These are phyloP conservation scores for Scolanthus callimorphus DNA, from an alignment of 92 coral and sea anemone genomes.

Conservation along the genomic window DNA sequence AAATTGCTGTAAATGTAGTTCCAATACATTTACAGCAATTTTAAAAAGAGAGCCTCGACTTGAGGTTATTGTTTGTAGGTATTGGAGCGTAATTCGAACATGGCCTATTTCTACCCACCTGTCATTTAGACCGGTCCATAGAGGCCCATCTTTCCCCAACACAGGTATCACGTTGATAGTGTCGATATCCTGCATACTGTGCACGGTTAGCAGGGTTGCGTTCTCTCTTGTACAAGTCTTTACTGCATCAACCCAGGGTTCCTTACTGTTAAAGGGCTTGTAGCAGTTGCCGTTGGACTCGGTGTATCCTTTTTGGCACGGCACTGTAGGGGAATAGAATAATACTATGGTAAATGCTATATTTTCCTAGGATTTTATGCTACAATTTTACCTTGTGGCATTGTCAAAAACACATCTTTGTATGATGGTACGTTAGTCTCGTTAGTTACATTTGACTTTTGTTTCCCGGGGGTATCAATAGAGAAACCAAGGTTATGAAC, in stretches of 20 bases:
- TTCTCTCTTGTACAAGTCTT: constrained; percentile 61
- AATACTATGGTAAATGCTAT: background rate
- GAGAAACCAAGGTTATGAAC: too few species aligned
- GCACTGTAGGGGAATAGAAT: constrained; percentile 10
- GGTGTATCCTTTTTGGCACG: constrained; percentile 55
- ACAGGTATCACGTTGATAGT: constrained; percentile 42
- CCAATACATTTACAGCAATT: too few species aligned
- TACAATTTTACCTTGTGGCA: constrained; percentile 3
- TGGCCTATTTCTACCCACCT: too few species aligned
- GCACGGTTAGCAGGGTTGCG: constrained; percentile 63
- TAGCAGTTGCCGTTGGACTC: constrained; percentile 61
- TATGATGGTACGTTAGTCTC: too few species aligned
- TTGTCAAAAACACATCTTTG: constrained; percentile 1
- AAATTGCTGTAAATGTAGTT: too few species aligned
- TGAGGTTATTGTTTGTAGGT: too few species aligned
- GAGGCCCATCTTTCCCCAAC: constrained; percentile 33
- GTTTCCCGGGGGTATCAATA: too few species aligned
- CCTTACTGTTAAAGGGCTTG: constrained; percentile 59
- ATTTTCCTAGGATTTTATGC: background rate
- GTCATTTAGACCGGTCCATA: constrained; percentile 82
- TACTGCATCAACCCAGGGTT: constrained; percentile 71
- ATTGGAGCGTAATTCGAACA: too few species aligned
- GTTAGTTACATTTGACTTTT: too few species aligned
- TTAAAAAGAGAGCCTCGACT: too few species aligned
- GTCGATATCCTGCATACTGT: constrained; percentile 39